Base-by-base conservation (phyloP, 2,888 invertebrate genomes). In the Cartodere bifasciata region DNA sequence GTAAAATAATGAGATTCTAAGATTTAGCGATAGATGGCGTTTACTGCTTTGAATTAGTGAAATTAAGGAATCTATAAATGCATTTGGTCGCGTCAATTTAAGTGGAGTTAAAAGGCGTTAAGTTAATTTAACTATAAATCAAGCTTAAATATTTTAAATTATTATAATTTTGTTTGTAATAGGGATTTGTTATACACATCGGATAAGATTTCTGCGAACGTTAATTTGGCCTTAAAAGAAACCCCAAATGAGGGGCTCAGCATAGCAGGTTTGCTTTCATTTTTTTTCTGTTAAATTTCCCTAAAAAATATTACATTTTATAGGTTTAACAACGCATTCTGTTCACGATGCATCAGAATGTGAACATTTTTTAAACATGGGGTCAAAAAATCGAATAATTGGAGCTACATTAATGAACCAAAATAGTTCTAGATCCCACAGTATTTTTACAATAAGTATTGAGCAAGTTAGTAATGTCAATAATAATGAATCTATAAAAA, bases 401-500 rank as follows among this genome's bases (percentile, higher is more conserved):
- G 90, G 86, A 0, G 76, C 86, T 1, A 91, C 90, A 0, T 65
- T 85, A 28, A 90, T 90, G 90, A 90, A 90, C 54, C 79, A 83
- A 2, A 82, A 78, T 35, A 80, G 79, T 31, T 88, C 87, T 0
- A 64, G 90, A 31, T 85, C 84, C 29, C 90, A 90, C 56, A 84
- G 86, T 10, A 88, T 90, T 38, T 84, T 91, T 53, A 84, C 83
- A 2, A 75, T 90, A 24, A 76, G 76, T 37, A 63, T 90, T 17
- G 90, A 91, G 56, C 85, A 85, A 58, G 74, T 84, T 49, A 70
- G 72, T 3, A 62, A 65, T 11, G 36, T 49, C 9, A 51, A 53
- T 30, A 55, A 57, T 31, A 55, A 54, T 29, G 59, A 60, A 34
- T 55, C 48, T 20, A 57, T 60, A 13, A 45, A 50, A 29, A 60